Evolutionary conservation across 2,113 vertebrate genomes (phyloP).

Genomic region (Daphoenositta chrysoptera): DNA sequence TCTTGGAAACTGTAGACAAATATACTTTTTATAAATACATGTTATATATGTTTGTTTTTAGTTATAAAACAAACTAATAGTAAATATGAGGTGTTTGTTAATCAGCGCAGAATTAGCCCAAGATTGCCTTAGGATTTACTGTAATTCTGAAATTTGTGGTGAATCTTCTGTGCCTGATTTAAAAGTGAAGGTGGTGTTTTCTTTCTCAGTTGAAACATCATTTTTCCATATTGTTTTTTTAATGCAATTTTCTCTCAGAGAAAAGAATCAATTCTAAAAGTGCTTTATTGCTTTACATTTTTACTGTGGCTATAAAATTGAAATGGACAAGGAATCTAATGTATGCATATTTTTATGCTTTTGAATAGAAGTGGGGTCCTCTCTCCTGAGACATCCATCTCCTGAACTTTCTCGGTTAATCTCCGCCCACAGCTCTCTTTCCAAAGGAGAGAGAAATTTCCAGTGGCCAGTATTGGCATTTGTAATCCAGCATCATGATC

Average conservation of each 20-base stretch:
- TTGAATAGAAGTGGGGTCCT: constrained; percentile 93
- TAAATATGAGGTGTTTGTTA: background rate
- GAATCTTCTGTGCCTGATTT: background rate
- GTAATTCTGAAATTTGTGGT: background rate
- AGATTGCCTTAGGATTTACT: background rate
- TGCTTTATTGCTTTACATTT: background rate
- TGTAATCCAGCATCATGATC: constrained; percentile 97
- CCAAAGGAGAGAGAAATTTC: constrained; percentile 98
- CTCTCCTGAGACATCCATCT: constrained; percentile 94
- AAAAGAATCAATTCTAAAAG: background rate
- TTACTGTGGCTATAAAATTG: background rate
- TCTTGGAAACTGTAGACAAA: background rate
- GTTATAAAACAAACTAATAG: background rate
- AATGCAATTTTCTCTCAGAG: background rate
- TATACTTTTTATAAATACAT: background rate
- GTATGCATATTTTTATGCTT: constrained; percentile 55
- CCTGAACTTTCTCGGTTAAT: constrained; percentile 97
- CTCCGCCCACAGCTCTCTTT: constrained; percentile 95
- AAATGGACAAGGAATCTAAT: constrained; percentile 38
- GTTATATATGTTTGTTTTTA: background rate
- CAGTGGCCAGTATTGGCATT: constrained; percentile 98
- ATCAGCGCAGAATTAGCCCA: accelerated
- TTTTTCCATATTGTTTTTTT: background rate
- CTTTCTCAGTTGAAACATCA: background rate
- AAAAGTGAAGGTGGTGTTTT: background rate